Evolutionary conservation across 2,888 invertebrate species (phyloP).

Genomic region (Drosophila fungiperda): DNA sequence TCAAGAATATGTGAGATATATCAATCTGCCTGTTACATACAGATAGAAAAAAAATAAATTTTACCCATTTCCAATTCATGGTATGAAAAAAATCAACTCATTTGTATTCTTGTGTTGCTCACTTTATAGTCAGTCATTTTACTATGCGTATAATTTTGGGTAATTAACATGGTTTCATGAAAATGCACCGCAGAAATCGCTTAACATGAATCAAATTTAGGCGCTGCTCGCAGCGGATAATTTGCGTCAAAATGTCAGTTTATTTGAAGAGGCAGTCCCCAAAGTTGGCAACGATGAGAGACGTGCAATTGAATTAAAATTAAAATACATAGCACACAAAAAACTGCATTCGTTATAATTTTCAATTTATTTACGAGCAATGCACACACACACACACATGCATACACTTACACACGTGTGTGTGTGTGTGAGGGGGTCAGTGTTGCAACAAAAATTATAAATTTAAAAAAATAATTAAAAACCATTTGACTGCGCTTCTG

Average conservation of each 20-base stretch:
- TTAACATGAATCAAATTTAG: constrained; percentile 45
- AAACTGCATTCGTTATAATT: constrained; percentile 58
- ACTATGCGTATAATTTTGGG: background rate
- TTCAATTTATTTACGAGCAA: constrained; percentile 65
- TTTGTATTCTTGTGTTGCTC: background rate
- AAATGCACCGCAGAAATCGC: background rate
- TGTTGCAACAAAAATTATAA: constrained; percentile 68
- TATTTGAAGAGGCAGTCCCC: constrained; percentile 65
- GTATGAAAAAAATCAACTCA: background rate
- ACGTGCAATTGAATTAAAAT: constrained; percentile 80
- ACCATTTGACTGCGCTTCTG: constrained; percentile 55
- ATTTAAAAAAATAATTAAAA: constrained; percentile 79
- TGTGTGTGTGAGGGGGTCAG: constrained; percentile 1
- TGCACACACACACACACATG: background rate
- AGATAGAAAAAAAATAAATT: background rate
- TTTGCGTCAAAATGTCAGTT: constrained; percentile 77
- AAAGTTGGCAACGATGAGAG: constrained; percentile 53
- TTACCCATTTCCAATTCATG: background rate
- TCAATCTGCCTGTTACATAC: too few relatives aligned
- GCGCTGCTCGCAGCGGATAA: constrained; percentile 65
- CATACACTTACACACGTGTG: background rate
- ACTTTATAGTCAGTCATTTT: background rate
- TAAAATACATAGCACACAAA: constrained; percentile 68
- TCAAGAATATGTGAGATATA: too few relatives aligned
- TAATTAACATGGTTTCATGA: background rate